Conservation (phyloP, 2,888 invertebrate species). For the Patella caerulea region DNA sequence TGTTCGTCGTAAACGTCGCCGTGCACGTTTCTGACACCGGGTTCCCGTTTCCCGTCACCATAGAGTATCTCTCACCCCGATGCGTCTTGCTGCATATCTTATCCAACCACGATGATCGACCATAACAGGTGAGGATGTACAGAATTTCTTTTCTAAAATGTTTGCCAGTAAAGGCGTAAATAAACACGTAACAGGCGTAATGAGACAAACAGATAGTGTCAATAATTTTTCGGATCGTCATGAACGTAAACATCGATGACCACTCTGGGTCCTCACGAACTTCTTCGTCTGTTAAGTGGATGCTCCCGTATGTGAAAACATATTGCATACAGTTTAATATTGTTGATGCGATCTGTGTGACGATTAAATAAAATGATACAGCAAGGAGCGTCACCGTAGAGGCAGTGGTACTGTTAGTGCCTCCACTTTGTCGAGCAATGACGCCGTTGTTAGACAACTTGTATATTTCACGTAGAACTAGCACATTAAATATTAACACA, state of each 20-base stretch:
- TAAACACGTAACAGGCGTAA: constrained; percentile 63
- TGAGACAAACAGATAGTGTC: constrained; percentile 64
- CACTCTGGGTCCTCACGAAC: constrained; percentile 51
- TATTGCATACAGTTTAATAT: constrained; percentile 48
- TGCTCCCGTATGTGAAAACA: constrained; percentile 44
- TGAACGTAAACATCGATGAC: constrained; percentile 45
- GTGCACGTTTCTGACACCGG: constrained; percentile 38
- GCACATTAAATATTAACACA: constrained; percentile 58
- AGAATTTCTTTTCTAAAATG: constrained; percentile 53
- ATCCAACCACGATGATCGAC: constrained; percentile 30
- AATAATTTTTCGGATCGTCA: constrained; percentile 54
- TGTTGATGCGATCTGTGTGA: constrained; percentile 62
- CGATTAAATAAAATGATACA: constrained; percentile 65
- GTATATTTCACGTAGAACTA: constrained; percentile 58
- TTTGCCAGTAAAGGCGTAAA: constrained; percentile 59
- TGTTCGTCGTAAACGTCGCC: constrained; percentile 36
- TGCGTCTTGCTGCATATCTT: constrained; percentile 21
- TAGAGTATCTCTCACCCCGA: constrained; percentile 37
- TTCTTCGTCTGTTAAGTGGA: constrained; percentile 45
- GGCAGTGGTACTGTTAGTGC: constrained; percentile 45
- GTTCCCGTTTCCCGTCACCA: constrained; percentile 42
- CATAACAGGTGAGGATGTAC: constrained; percentile 34
- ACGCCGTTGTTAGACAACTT: constrained; percentile 46
- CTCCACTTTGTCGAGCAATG: constrained; percentile 35
- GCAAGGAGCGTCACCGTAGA: constrained; percentile 63